Evolutionary conservation across 2,888 invertebrate genomes (phyloP), one percentile per base, ranked within the genome.

Genomic region (Nomada flava): DNA sequence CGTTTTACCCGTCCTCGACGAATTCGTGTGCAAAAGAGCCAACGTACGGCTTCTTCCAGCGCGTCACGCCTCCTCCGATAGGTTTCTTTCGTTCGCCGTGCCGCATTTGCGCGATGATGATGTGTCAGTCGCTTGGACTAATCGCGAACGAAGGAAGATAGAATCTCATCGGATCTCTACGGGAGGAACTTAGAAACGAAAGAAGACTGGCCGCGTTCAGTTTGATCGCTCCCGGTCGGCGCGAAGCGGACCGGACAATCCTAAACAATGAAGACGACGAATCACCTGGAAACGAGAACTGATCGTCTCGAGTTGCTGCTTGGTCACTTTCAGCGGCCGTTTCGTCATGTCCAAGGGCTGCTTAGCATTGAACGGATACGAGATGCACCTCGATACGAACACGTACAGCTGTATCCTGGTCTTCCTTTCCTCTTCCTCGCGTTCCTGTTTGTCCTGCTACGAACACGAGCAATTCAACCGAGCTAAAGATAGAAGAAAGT

Each of bases 281-380:
- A 88, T 92, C 94, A 98, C 98, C 96, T 98, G 98, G 95, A 99
- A 99, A 94, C 99, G 96, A 90, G 97, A 97, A 93, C 97, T 97
- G 91, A 99, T 98, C 59, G 98, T 97, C 94, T 99, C 98, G 87
- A 99, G 95, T 94, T 99, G 99, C 94, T 98, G 98, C 93, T 98
- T 98, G 75, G 98, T 98, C 72, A 99, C 97, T 95, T 99, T 99
- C 75, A 98, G 97, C 93, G 99, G 98, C 84, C 99, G 95, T 91
- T 98, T 95, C 2, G 98, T 98, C 98, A 99, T 98, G 94, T 99
- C 99, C 10, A 98, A 99, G 0, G 99, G 98, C 93, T 99, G 99
- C 94, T 99, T 99, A 15, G 99, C 99, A 94, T 99, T 99, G 95
- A 99, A 99, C 10, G 99, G 99, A 95, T 99, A 99, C 10, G 99